Conservation (phyloP, 2,113 vertebrate species). For the Eonycteris spelaea region DNA sequence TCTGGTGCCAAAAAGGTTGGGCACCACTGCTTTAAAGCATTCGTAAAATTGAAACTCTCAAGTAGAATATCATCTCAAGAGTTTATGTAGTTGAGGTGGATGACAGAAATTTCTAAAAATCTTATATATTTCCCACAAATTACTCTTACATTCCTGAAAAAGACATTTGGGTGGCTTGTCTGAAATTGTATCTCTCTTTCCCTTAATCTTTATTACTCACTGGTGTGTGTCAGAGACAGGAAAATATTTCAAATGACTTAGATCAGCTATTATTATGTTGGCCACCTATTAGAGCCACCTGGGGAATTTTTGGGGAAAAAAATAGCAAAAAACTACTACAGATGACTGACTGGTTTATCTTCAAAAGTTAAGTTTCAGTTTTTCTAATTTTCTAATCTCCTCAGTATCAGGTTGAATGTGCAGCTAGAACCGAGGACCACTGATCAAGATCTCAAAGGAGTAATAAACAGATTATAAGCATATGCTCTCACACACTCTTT, state of each 20-base stretch:
- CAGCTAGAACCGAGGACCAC: neutral
- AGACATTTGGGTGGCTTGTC: neutral
- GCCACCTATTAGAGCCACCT: neutral
- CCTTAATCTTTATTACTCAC: neutral
- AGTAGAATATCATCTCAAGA: neutral
- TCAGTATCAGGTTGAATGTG: neutral
- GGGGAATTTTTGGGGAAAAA: neutral
- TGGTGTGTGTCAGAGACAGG: neutral
- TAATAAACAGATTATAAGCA: neutral
- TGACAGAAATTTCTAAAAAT: neutral
- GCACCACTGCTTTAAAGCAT: neutral
- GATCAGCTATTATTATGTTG: neutral
- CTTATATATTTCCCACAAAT: neutral
- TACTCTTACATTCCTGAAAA: neutral
- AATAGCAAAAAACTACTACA: neutral
- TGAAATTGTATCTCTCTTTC: neutral
- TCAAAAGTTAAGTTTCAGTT: neutral
- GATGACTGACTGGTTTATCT: neutral
- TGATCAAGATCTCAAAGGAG: too few relatives aligned
- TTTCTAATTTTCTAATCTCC: slow-evolving; percentile 10
- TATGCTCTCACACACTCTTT: neutral
- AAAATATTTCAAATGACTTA: neutral
- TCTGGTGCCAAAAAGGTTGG: too few relatives aligned
- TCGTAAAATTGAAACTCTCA: neutral
- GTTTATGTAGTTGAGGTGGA: neutral